Percentiles rank a stretch among this genome's conserved stretches.
Conservation (phyloP, 2,797 vertebrate genomes). For the Hoplostethus atlanticus region DNA sequence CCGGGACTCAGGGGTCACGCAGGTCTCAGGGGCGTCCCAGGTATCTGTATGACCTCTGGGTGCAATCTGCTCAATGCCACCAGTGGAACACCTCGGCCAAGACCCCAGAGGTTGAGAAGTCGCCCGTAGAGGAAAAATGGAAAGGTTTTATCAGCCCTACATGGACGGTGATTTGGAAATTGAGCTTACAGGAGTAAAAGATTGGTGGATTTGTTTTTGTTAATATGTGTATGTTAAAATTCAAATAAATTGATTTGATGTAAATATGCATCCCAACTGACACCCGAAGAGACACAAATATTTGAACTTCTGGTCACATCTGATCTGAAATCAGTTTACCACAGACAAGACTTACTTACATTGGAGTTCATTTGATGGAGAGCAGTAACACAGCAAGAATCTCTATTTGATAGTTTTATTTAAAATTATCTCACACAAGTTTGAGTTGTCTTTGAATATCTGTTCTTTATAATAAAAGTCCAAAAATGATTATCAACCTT, state of each 20-base stretch:
- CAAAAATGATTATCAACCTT: slow-evolving; percentile 47
- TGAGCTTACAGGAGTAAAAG: slow-evolving; percentile 44
- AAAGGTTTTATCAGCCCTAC: slow-evolving; percentile 11
- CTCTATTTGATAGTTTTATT: slow-evolving; percentile 67
- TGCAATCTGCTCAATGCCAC: slow-evolving; percentile 75
- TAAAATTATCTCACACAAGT: slow-evolving; percentile 67
- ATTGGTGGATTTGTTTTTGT: slow-evolving; percentile 52
- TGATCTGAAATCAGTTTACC: slow-evolving; percentile 11
- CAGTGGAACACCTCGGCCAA: slow-evolving; percentile 56
- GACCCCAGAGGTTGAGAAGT: slow-evolving; percentile 70
- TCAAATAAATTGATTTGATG: slow-evolving; percentile 64
- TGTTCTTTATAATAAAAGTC: slow-evolving; percentile 84
- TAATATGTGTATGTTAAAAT: slow-evolving; percentile 52
- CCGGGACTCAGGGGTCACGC: slow-evolving; percentile 83
- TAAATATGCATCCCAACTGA: slow-evolving; percentile 71
- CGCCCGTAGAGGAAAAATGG: slow-evolving; percentile 62
- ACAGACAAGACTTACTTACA: slow-evolving; percentile 15
- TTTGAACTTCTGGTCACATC: slow-evolving; percentile 31
- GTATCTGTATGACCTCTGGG: slow-evolving; percentile 82
- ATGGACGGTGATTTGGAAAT: slow-evolving; percentile 34
- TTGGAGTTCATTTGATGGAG: slow-evolving; percentile 13
- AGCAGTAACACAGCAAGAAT: slow-evolving; percentile 53
- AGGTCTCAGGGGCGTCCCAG: slow-evolving; percentile 85
- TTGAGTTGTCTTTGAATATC: slow-evolving; percentile 66
- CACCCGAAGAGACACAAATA: slow-evolving; percentile 40